phyloP scores from a whole-genome alignment of 2,888 invertebrate species.

The Eremobia ochroleuca region DNA sequence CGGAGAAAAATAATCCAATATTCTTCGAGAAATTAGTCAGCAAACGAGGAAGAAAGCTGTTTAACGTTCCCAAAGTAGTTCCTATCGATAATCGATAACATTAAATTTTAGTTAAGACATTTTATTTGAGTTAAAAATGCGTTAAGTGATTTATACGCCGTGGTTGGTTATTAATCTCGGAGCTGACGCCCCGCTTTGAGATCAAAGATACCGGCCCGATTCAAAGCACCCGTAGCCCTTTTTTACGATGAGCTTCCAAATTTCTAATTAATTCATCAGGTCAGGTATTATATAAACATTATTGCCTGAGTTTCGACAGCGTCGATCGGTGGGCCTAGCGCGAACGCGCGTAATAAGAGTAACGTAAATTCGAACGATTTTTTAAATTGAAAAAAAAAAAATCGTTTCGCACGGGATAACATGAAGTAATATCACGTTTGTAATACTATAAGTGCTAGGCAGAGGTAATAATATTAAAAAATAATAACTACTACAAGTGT shows the following conservation, averaged over 20 bases:
- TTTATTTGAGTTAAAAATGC: constrained; percentile 75
- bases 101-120: constrained; percentile 72
- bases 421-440: no score
- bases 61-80: constrained; percentile 42
- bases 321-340: not conserved
- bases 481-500: no score
- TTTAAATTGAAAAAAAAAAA: no score
- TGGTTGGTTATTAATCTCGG: constrained; percentile 63
- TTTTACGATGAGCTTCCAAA: constrained; percentile 74
- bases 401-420: no score
- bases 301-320: constrained; percentile 60
- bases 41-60: constrained; percentile 48
- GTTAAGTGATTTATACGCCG: constrained; percentile 73
- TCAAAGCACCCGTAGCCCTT: constrained; percentile 61
- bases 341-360: not conserved
- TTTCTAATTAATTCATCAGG: constrained; percentile 79
- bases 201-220: constrained; percentile 70
- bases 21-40: constrained; percentile 54
- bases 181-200: constrained; percentile 63
- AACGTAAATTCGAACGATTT: not conserved
- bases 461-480: no score
- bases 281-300: constrained; percentile 75
- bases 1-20: constrained; percentile 58
- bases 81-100: constrained; percentile 58
- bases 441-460: no score